phyloP scores from a whole-genome alignment of 2,113 vertebrate species.

The Paedocypris sp. region DNA sequence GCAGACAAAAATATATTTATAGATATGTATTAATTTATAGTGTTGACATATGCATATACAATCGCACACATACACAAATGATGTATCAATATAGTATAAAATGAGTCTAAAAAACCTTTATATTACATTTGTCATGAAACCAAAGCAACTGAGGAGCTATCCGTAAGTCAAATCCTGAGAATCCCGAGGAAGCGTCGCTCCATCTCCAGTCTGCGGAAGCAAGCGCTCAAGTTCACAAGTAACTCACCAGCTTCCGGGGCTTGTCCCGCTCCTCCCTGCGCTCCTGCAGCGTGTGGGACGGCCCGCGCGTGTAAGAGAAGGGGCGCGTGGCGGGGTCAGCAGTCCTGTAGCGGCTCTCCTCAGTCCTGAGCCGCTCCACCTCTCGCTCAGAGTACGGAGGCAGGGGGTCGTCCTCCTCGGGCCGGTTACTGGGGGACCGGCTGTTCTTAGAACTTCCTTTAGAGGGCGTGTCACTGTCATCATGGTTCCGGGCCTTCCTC shows the following conservation, averaged over 20 bases:
- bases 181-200: neutral
- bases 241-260: constrained; percentile 80
- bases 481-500: constrained; percentile 62
- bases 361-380: constrained; percentile 57
- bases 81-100: too few species aligned
- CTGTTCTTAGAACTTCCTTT: constrained; percentile 74
- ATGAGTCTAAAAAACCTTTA: too few species aligned
- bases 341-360: constrained; percentile 43
- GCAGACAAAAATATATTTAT: too few species aligned
- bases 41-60: too few species aligned
- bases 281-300: constrained; percentile 69
- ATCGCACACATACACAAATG: too few species aligned
- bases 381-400: constrained; percentile 82
- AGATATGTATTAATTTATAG: too few species aligned
- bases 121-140: too few species aligned
- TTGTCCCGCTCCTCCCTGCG: constrained; percentile 77
- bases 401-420: constrained; percentile 71
- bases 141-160: too few species aligned
- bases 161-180: too few species aligned
- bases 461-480: constrained; percentile 74
- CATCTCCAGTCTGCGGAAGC: neutral
- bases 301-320: constrained; percentile 68
- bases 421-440: constrained; percentile 56
- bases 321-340: constrained; percentile 41
- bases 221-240: constrained; percentile 43